Conservation (phyloP, 2,113 vertebrate genomes). For the Tichodroma muraria region DNA sequence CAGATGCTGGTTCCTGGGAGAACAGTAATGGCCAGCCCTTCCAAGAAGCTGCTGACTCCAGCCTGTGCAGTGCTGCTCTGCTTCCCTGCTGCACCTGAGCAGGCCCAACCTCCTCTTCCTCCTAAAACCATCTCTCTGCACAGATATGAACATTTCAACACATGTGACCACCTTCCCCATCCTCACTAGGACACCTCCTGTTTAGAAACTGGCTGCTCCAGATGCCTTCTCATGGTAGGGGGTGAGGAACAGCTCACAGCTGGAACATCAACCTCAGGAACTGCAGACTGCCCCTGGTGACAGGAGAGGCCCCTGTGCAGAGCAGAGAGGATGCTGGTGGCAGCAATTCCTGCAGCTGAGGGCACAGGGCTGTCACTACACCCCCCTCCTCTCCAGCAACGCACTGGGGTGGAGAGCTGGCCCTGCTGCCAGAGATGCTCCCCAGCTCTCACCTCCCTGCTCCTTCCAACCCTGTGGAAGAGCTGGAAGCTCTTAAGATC, state of each 20-base stretch:
- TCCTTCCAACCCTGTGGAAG: background rate
- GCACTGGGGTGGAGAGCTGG: rapidly evolving
- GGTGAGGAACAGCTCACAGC: background rate
- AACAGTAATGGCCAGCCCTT: background rate
- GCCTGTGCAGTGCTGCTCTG: background rate
- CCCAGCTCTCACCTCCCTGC: background rate
- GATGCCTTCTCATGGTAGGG: background rate
- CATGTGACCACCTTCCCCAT: background rate
- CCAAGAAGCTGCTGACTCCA: background rate
- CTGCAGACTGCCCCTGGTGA: background rate
- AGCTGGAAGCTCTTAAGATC: background rate
- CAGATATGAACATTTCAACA: background rate
- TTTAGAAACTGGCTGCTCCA: background rate
- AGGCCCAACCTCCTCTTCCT: background rate
- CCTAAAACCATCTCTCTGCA: background rate
- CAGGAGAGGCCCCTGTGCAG: background rate
- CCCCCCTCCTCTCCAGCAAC: background rate
- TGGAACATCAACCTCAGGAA: background rate
- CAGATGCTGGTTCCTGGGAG: background rate
- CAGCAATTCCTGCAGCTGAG: background rate
- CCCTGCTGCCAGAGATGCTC: background rate
- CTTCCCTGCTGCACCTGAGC: rapidly evolving
- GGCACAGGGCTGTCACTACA: background rate
- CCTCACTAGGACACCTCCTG: background rate
- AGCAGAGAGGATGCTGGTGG: background rate